Base-by-base conservation (phyloP, 2,797 vertebrate genomes). In the Rhyacichthys aspro region DNA sequence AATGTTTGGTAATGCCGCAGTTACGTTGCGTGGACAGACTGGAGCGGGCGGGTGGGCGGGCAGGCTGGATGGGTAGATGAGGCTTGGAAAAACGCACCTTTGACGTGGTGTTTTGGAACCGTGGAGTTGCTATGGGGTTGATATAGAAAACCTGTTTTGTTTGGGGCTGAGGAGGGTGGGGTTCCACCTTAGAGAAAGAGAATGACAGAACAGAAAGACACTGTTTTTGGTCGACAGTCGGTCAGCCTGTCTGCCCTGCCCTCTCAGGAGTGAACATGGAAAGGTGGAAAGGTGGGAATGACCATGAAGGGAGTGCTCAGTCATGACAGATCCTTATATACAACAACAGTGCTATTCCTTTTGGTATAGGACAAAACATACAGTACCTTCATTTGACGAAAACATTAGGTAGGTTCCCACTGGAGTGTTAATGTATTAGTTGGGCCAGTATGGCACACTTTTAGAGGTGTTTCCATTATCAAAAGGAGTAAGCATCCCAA, bases 111-210 rank as follows among this genome's bases (percentile, higher is more conserved):
- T 92, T 92, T 92, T 92, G 90, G 91, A 92, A 92, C 90, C 92
- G 86, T 90, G 92, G 91, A 90, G 92, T 92, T 90, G 92, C 92
- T 91, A 93, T 92, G 76, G 93, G 92, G 91, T 93, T 94, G 93
- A 94, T 93, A 93, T 94, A 94, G 90, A 94, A 94, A 93, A 93
- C 91, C 89, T 93, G 92, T 93, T 94, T 94, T 93, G 93, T 91
- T 90, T 93, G 93, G 89, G 92, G 88, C 83, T 92, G 91, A 90
- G 90, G 91, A 93, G 90, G 92, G 88, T 91, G 91, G 88, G 91
- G 88, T 89, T 93, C 92, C 92, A 94, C 93, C 92, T 94, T 93
- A 83, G 90, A 90, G 84, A 91, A 85, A 89, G 81, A 89, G 86
- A 89, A 89, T 79, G 86, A 90, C 84, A 90, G 82, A 89, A 88